Evolutionary conservation across 1,140 invertebrate species (phyloP).

Genomic region (Hyphantria cunea): DNA sequence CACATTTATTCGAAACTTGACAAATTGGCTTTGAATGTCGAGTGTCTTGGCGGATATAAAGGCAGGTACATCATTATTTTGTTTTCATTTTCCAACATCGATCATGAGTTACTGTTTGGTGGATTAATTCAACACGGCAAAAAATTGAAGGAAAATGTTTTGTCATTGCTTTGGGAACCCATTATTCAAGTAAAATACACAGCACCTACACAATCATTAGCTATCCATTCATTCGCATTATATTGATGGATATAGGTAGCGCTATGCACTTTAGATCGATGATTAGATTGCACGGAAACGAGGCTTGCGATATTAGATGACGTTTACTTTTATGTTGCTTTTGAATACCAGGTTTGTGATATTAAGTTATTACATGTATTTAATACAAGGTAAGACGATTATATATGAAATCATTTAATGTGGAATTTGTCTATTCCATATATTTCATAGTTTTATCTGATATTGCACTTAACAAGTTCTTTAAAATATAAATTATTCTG

Average conservation of each 20-base stretch:
- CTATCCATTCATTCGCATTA: constrained; percentile 44
- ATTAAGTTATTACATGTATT: background rate
- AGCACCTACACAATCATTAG: constrained; percentile 74
- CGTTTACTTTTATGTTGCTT: constrained; percentile 25
- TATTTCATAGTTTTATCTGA: too few relatives aligned
- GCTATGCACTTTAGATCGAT: constrained; percentile 66
- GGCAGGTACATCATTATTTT: constrained; percentile 30
- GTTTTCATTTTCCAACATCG: constrained; percentile 20
- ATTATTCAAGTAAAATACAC: constrained; percentile 71
- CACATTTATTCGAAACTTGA: constrained; percentile 47
- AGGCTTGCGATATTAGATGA: constrained; percentile 33
- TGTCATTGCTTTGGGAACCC: constrained; percentile 65
- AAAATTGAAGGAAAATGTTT: constrained; percentile 47
- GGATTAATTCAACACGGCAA: constrained; percentile 18
- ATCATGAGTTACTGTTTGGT: constrained; percentile 17
- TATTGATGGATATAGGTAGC: constrained; percentile 53
- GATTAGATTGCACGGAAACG: constrained; percentile 58
- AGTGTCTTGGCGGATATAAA: constrained; percentile 28
- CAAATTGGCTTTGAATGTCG: constrained; percentile 48
- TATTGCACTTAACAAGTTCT: too few relatives aligned
- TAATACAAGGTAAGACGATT: too few relatives aligned
- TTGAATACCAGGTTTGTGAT: constrained; percentile 7
- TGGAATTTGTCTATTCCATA: too few relatives aligned
- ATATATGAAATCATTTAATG: too few relatives aligned
- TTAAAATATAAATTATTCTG: too few relatives aligned